Percentiles rank a stretch among this genome's conserved stretches.
These are phyloP conservation scores for Sympetrum striolatum DNA, from an alignment of 2,888 invertebrate genomes.

Conservation along the genomic window DNA sequence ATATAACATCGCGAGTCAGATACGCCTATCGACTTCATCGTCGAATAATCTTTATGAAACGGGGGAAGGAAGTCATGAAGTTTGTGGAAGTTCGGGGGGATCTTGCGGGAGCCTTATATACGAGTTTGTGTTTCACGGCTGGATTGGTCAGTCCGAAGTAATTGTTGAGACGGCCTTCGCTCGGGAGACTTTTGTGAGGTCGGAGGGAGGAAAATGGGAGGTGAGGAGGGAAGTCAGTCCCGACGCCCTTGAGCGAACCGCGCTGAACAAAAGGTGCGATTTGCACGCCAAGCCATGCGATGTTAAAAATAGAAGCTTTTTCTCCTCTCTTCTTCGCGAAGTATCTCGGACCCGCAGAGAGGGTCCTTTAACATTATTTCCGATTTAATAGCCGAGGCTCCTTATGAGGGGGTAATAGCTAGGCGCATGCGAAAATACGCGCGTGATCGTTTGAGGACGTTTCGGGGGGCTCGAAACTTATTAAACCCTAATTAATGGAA, in stretches of 20 bases:
- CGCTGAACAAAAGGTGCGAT: slow-evolving; percentile 15
- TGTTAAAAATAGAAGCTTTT: slow-evolving; percentile 2
- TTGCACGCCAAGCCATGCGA: slow-evolving; percentile 28
- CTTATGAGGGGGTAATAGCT: background rate
- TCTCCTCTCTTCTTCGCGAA: background rate
- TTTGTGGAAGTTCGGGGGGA: background rate
- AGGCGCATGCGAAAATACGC: background rate
- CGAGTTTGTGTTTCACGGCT: background rate
- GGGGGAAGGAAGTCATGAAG: background rate
- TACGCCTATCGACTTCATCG: too few species aligned
- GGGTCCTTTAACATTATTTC: background rate
- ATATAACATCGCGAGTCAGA: too few species aligned
- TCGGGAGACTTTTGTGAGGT: background rate
- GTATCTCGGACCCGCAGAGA: background rate
- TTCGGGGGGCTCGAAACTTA: too few species aligned
- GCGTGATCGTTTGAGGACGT: background rate
- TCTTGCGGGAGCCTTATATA: background rate
- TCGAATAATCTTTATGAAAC: background rate
- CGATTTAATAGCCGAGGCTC: background rate
- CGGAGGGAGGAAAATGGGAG: background rate
- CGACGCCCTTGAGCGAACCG: slow-evolving; percentile 29
- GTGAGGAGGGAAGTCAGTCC: background rate
- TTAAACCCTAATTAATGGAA: too few species aligned
- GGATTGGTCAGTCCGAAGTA: background rate
- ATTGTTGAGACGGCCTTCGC: slow-evolving; percentile 29